Evolutionary conservation across 2,888 invertebrate genomes (phyloP), one percentile per base, ranked within the genome.

Genomic region (Bibio marci): DNA sequence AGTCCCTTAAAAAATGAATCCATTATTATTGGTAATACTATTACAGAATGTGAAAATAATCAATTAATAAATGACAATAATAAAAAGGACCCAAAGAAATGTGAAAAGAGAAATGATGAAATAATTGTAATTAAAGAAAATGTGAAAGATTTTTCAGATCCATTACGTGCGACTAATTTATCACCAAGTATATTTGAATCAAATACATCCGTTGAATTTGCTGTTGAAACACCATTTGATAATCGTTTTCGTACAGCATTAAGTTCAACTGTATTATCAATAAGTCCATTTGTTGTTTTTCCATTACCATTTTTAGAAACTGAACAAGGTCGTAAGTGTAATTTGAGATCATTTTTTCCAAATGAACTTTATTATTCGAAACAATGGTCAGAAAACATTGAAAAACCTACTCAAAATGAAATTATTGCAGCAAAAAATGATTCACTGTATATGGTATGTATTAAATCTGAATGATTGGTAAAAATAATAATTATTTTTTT

Each of bases 301-400:
- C 74, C 81, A 0, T 69, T 88, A 40, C 95, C 97, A 0, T 90
- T 80, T 62, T 60, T 92, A 45, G 90, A 90, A 62, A 83, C 88
- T 0, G 86, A 87, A 53, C 66, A 66, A 11, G 91, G 90, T 0
- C 70, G 77, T 32, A 75, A 75, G 47, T 88, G 87, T 51, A 64
- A 69, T 26, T 60, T 87, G 37, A 69, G 86, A 14, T 64, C 63
- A 36, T 82, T 74, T 54, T 85, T 86, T 47, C 77, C 81, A 0
- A 63, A 69, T 14, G 75, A 80, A 47, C 67, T 83, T 6, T 86
- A 74, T 53, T 77, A 73, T 59, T 83, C 85, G 3, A 60, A 64
- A 28, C 71, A 73, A 45, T 71, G 76, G 54, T 54, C 61, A 2
- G 5, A 22, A 6, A 22, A 22, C 8, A 52, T 51, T 10, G 60